Evolutionary conservation across 2,888 invertebrate genomes (phyloP), one percentile per base, ranked within the genome.

Genomic region (Acleris cristana): DNA sequence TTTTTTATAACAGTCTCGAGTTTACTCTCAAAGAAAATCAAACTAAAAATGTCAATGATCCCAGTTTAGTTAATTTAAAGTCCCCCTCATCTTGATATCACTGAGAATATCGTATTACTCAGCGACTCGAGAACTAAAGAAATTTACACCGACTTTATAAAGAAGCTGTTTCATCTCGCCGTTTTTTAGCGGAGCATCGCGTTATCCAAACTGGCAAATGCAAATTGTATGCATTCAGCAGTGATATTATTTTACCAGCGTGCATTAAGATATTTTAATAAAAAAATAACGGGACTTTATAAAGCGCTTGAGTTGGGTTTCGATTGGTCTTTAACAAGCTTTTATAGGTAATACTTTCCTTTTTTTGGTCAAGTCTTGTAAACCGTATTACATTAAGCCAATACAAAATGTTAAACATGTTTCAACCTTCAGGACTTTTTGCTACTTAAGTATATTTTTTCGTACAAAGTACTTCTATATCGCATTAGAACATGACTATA

Each of bases 211-310:
- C 45, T 57, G 23, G n/a, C 26, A 40, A 49, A 55, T 49, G 56
- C 49, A 63, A 63, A 55, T 55, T 63, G 49, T 49, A 63, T 63
- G 63, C 63, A 49, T 55, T 63, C 16, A 44, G 44, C 44, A 44
- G 14, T 40, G 44, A 57, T 45, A 45, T 45, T 45, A 49, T 49
- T 16, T 26, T 54, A 34, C 2, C 18, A 45, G 19, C 21, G 19
- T 12, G 21, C 45, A 56, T 55, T 56, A 34, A 48, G 49, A 48
- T n/a, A 48, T 56, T 21, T 63, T 55, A 55, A 63, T 52, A 34
- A 40, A 63, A 49, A 56, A 21, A 55, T 40, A 40, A 40, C 40
- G 40, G 40, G 14, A 14, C 40, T 14, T 40, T 40, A 48, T 6
- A 48, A 18, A 16, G 16, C 16, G 5, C 45, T 48, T 48, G 48